Conservation (phyloP, 2,888 invertebrate species). For the Xestia xanthographa region DNA sequence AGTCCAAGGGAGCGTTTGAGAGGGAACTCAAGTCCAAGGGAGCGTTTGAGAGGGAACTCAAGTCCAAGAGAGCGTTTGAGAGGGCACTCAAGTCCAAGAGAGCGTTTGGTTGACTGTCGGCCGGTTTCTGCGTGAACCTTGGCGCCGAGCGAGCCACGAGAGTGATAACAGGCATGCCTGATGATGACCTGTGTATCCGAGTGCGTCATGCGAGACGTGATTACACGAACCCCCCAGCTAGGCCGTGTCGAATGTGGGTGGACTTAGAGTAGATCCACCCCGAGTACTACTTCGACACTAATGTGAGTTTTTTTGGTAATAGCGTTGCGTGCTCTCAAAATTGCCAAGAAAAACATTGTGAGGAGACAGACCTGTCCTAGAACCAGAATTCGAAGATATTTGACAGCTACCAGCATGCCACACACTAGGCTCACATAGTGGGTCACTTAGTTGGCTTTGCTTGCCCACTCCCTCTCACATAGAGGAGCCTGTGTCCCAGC, state of each 20-base stretch:
- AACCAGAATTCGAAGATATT: not conserved
- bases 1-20: too few relatives aligned
- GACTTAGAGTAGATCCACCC: constrained; percentile 46
- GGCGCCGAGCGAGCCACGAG: constrained; percentile 10
- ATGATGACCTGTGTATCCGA: constrained; percentile 22
- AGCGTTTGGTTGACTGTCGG: constrained; percentile 24
- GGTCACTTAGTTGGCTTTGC: too few relatives aligned
- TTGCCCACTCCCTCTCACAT: not conserved
- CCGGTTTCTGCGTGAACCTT: constrained; percentile 9
- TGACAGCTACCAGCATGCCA: not conserved
- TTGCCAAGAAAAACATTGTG: not conserved
- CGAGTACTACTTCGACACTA: constrained; percentile 35
- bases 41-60: too few relatives aligned
- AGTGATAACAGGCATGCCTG: constrained; percentile 36
- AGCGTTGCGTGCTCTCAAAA: not conserved
- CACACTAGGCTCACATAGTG: not conserved
- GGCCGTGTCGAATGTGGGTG: constrained; percentile 21
- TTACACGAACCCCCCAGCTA: constrained; percentile 22
- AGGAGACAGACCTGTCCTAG: not conserved
- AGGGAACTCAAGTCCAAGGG: too few relatives aligned
- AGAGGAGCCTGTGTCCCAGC: not conserved
- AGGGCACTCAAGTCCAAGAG: too few relatives aligned
- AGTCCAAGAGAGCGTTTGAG: too few relatives aligned
- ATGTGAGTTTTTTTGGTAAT: too few relatives aligned
- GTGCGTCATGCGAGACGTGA: constrained; percentile 22